Evolutionary conservation across 2,888 invertebrate genomes (phyloP).

Genomic region (Lottia scabra): DNA sequence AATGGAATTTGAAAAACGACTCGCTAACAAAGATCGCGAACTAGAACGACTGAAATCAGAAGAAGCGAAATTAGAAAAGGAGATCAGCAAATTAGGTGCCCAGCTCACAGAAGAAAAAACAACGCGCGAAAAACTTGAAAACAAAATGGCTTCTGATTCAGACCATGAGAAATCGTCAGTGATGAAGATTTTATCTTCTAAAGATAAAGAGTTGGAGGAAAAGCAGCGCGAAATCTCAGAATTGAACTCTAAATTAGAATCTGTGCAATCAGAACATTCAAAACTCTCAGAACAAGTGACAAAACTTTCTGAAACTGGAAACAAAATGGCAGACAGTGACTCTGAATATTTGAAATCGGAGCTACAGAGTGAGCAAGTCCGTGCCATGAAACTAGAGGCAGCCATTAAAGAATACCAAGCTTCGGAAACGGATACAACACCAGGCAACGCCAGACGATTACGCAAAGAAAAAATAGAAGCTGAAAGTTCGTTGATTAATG

Average conservation of each 20-base stretch:
- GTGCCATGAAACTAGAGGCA: conserved; percentile 33
- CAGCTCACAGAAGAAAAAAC: conserved; percentile 21
- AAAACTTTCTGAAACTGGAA: neutral
- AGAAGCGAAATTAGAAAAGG: conserved; percentile 17
- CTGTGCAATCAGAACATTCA: neutral
- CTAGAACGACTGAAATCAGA: conserved; percentile 24
- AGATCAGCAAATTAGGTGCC: conserved; percentile 18
- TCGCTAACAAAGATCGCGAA: conserved; percentile 16
- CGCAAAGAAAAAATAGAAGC: conserved; percentile 40
- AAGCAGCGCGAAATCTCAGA: conserved; percentile 16
- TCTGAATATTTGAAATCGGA: conserved; percentile 9
- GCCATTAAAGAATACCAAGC: conserved; percentile 30
- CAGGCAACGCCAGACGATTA: conserved; percentile 30
- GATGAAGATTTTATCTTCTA: neutral
- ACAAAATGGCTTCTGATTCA: neutral
- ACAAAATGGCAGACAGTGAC: neutral
- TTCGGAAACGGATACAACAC: conserved; percentile 29
- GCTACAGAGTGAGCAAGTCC: conserved; percentile 26
- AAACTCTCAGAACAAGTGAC: neutral
- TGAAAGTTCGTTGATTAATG: conserved; percentile 42
- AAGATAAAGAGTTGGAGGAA: conserved; percentile 13
- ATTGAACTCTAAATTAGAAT: neutral
- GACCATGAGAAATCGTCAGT: neutral
- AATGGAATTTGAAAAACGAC: conserved; percentile 20
- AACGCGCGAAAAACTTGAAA: neutral